Percentiles rank a stretch among this genome's conserved stretches.
Evolutionary conservation across 2,113 vertebrate genomes (phyloP).

Genomic region (Himantopus leucocephalus): DNA sequence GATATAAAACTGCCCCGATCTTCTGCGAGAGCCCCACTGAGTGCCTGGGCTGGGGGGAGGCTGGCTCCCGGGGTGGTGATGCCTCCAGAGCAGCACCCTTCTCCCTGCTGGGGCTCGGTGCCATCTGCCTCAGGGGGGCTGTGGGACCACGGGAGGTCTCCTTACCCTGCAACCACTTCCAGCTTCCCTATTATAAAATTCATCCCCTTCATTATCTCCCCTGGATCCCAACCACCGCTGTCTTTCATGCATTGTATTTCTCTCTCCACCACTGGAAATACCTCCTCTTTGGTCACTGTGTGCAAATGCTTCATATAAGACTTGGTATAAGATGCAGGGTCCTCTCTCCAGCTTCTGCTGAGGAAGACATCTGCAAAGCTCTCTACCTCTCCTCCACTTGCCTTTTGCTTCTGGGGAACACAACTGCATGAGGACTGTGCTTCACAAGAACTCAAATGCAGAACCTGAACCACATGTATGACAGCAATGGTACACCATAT

Average conservation of each 20-base stretch:
- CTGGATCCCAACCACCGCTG: background rate
- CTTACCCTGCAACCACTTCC: background rate
- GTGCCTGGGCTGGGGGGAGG: rapidly evolving
- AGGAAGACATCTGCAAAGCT: background rate
- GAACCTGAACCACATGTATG: rapidly evolving
- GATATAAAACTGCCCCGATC: rapidly evolving
- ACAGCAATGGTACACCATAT: rapidly evolving
- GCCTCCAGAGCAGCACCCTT: background rate
- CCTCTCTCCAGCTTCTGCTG: background rate
- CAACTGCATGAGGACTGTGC: background rate
- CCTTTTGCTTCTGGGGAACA: background rate
- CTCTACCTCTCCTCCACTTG: rapidly evolving
- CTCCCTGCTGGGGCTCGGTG: background rate
- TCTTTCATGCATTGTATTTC: rapidly evolving
- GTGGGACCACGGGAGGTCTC: background rate
- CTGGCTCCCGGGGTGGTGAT: too few species aligned
- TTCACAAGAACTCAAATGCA: background rate
- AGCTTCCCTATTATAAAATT: background rate
- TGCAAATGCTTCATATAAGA: rapidly evolving
- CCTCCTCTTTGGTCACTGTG: background rate
- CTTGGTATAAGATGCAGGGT: background rate
- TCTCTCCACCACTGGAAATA: too few species aligned
- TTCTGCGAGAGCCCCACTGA: rapidly evolving
- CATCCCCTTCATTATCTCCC: background rate
- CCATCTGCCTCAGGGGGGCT: background rate